These are phyloP conservation scores for Coccyzus lansbergi DNA, from an alignment of 2,797 vertebrate genomes.

Conservation along the genomic window DNA sequence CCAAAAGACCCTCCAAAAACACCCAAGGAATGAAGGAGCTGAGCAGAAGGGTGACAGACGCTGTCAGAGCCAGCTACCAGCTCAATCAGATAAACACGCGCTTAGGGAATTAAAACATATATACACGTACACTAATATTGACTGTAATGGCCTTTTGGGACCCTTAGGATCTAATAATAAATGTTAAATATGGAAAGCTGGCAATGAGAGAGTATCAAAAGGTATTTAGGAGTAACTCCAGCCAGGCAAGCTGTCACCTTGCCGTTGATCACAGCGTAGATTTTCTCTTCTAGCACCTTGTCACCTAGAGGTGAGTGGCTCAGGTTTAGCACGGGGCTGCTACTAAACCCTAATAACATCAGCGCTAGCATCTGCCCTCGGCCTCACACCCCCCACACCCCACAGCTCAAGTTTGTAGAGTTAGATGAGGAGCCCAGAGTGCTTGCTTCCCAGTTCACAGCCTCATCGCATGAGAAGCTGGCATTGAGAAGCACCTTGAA, in stretches of 20 bases:
- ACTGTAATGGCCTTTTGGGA: not conserved
- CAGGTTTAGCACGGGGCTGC: not conserved
- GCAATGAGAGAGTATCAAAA: not conserved
- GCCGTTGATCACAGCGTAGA: not conserved
- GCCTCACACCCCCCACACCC: too few species aligned
- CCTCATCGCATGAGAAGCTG: not conserved
- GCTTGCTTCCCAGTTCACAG: not conserved
- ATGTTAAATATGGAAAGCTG: not conserved
- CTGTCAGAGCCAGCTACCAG: not conserved
- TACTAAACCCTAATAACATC: not conserved
- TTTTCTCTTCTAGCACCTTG: not conserved
- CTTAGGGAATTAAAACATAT: not conserved
- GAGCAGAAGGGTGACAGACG: not conserved
- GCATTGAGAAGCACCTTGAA: not conserved
- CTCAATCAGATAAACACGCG: not conserved
- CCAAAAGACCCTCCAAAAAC: not conserved
- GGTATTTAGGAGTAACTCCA: not conserved
- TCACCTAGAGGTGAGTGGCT: not conserved
- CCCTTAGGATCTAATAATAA: not conserved
- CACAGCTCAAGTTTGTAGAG: not conserved
- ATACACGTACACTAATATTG: not conserved
- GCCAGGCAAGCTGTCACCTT: not conserved
- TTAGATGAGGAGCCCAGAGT: not conserved
- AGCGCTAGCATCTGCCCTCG: accelerated
- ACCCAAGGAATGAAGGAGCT: not conserved